phyloP scores from a whole-genome alignment of 1,140 invertebrate species.

The Potamilus streckersoni region DNA sequence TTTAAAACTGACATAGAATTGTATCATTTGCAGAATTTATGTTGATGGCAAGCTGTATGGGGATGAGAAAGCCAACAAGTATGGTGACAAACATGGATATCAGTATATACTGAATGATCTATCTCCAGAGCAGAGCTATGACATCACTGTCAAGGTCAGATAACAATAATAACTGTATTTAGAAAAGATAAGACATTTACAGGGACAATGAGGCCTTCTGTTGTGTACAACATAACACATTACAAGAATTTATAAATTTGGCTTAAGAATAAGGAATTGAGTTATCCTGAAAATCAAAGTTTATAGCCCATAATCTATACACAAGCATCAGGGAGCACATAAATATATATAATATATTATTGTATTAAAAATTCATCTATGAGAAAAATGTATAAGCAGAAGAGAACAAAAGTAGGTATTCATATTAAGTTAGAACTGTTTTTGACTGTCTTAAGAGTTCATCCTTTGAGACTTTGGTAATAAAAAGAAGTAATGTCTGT shows the following conservation, averaged over 20 bases:
- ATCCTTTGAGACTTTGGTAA: too few relatives aligned
- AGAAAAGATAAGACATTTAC: not conserved
- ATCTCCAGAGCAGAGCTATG: conserved; percentile 61
- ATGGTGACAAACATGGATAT: conserved; percentile 62
- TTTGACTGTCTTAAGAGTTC: too few relatives aligned
- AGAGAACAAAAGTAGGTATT: not conserved
- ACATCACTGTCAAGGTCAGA: conserved; percentile 62
- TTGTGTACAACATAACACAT: not conserved
- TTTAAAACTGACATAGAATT: not conserved
- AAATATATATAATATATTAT: not conserved
- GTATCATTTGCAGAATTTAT: conserved; percentile 55
- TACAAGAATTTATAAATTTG: not conserved
- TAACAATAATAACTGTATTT: not conserved
- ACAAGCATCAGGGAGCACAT: not conserved
- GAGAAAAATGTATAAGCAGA: too few relatives aligned
- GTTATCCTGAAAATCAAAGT: not conserved
- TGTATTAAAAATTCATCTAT: too few relatives aligned
- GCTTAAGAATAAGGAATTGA: not conserved
- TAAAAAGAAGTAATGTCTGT: not conserved
- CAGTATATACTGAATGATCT: conserved; percentile 66
- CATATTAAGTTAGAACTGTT: not conserved
- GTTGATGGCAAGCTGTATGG: conserved; percentile 63
- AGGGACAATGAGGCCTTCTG: not conserved
- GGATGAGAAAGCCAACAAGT: conserved; percentile 58
- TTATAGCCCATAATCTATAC: not conserved